Evolutionary conservation across 2,797 vertebrate genomes (phyloP), one percentile per base, ranked within the genome.

Genomic region (Allobates femoralis): DNA sequence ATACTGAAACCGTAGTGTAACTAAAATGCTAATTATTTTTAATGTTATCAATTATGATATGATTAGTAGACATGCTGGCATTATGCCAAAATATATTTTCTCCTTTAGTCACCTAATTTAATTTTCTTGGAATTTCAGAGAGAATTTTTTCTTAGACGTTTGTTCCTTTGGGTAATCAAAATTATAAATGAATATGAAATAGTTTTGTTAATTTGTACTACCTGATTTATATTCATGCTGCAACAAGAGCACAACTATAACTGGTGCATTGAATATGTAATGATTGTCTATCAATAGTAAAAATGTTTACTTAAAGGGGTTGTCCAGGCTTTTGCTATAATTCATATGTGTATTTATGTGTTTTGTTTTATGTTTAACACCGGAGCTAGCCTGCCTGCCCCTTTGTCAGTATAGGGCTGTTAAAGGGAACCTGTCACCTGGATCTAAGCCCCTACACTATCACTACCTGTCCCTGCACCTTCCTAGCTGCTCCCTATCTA

Each of bases 1-100:
- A 18, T 67, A 34, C 32, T 67, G 3, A 18, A 51, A 66, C 32
- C 0, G 1, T 67, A 34, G 32, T 67, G 0, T 5, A 51, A 51
- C 55, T 53, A 53, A 81, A 81, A 15, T 81, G 46, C 50, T 69
- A 34, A 69, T 81, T 81, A 6, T 23, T 34, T 81, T 81, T 34
- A 81, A 69, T 69, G 30, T 34, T 30, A 69, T 53, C 26, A 41
- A 50, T 81, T 50, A 50, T 66, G 79, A 79, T 60, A 34, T 16
- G 41, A 50, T 80, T 66, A 51, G 16, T 19, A 69, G 64, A 5
- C 46, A 69, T 67, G 7, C 32, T 5, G 51, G 11, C 67, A 53
- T 81, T 53, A 67, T 51, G 37, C 28, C 60, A 66, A 14, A 30
- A 19, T 28, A n/a, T 64, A 80, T 66, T 80, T 80, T 51, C 4